Base-by-base conservation (phyloP, 2,888 invertebrate genomes). In the Prionchulus punctatus region DNA sequence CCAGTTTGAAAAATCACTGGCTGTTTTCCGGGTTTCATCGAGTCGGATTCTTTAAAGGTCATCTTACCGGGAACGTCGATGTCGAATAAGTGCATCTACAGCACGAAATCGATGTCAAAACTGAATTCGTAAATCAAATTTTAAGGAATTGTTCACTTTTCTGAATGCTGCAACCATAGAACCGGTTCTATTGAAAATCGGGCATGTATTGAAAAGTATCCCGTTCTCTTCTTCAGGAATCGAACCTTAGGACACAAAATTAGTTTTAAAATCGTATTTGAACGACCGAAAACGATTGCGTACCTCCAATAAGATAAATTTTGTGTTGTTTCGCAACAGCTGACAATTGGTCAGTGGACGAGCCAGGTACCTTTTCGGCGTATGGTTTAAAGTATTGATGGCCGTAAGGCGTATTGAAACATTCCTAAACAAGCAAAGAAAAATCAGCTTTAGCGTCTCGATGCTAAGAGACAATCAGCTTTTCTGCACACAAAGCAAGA, bases 321-420 rank as follows among this genome's bases (percentile, higher is more conserved):
- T 80, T 77, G 60, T 84, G 79, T 59, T 84, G 81, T 61, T 80
- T 82, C 0, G 92, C 91, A 26, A 82, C 81, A 55, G 78, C 70
- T 0, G 86, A 83, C 30, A 92, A 73, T 30, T 81, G 79, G 30
- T 76, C 68, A 55, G 81, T 79, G 0, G 91, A 86, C 61, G 81
- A 80, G 0, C 91, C 72, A 0, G 90, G 89, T 53, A 94, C 80
- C 23, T 73, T 71, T 72, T 94, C 94, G 0, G 92, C 85, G 73
- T 88, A 88, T 65, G 87, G 80, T 0, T 47, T 28, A 49, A 64
- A 64, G 45, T 62, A 64, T 49, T 66, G 78, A 52, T 83, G 83
- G 56, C 91, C 92, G 73, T 92, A 92, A 0, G 92, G 92, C 21
- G 86, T 85, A 71, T 92, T 94, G 68, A 92, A 94, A 70, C 89